A percentile compares a stretch with the other conserved stretches of the same genome.
Conservation (phyloP, 2,888 invertebrate genomes). For the Phytoseiulus persimilis region DNA sequence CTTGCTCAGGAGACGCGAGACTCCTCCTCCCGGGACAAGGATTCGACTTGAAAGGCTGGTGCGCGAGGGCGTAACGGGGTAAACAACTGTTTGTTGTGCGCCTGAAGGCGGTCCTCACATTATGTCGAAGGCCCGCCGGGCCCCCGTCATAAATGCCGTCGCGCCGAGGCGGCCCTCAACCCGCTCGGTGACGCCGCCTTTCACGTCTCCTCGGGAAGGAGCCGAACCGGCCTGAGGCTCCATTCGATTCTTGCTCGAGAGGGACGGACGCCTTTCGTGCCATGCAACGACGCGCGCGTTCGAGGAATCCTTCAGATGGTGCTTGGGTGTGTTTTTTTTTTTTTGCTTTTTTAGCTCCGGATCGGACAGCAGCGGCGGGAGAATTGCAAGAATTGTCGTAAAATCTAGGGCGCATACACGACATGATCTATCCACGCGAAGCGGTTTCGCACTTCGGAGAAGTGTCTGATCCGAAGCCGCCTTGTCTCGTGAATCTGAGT, state of each 20-base stretch:
- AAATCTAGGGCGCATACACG: neutral
- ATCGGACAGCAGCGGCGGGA: neutral
- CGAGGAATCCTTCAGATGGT: neutral
- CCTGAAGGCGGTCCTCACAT: constrained; percentile 5
- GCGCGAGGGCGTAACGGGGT: constrained; percentile 5
- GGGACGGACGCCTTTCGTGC: neutral
- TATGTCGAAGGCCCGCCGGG: constrained; percentile 5
- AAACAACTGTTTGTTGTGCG: constrained; percentile 5
- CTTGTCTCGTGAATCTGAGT: neutral
- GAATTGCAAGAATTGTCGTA: neutral
- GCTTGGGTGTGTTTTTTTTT: neutral
- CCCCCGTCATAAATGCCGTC: neutral
- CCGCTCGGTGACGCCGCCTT: neutral
- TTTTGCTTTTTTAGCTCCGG: neutral
- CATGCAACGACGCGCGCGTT: neutral
- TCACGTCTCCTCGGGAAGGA: neutral
- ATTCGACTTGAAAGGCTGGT: neutral
- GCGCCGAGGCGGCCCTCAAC: neutral
- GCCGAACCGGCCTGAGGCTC: neutral
- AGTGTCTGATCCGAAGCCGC: neutral
- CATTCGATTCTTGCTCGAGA: neutral
- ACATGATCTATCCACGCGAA: neutral
- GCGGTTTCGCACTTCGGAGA: neutral
- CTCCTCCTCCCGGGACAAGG: neutral
- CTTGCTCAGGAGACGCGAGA: neutral